Evolutionary conservation across 1,140 invertebrate species (phyloP), one percentile per base, ranked within the genome.

Genomic region (Aphaenogaster floridana): DNA sequence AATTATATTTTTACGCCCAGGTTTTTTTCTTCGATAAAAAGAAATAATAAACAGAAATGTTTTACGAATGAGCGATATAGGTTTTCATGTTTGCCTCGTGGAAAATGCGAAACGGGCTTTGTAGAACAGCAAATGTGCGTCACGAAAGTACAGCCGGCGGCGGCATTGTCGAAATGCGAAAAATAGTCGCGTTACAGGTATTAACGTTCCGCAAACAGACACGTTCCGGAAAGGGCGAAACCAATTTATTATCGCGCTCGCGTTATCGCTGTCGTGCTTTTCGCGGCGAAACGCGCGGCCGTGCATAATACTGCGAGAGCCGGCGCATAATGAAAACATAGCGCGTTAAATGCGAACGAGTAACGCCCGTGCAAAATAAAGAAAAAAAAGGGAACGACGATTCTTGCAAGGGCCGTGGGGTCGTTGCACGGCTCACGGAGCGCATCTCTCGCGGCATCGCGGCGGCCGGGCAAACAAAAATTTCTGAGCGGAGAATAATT

Each of bases 181-280:
- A 83, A 74, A 83, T 59, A 74, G 80, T 76, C 13, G 57, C 45
- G 45, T 50, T 61, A 61, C 66, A 13, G 79, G 36, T 84, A 84
- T 74, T 74, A 28, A 76, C 80, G 68, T 74, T 83, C 28, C 52
- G 52, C 54, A 61, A 84, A 76, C 69, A 61, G 69, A 84, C 54
- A 76, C 3, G 54, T 63, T n/a, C 52, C 69, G 69, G 69, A 76
- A 84, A 76, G 57, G 42, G 34, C 54, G 34, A 76, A 61, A 84
- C 80, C 69, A 50, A 84, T 84, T 84, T 84, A 61, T 84, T 84
- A 76, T 83, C 80, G 39, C 52, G 68, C 17, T 83, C 68, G 28
- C 54, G 54, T 83, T 74, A 83, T 84, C 80, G 69, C 13, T 61
- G 45, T 69, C 79, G 79, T 71, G 64, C 63, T 68, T 83, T 74